A percentile compares a stretch with the other conserved stretches of the same genome.
phyloP scores from a whole-genome alignment of 2,113 vertebrate species.

The Xyliphius kryptos region DNA sequence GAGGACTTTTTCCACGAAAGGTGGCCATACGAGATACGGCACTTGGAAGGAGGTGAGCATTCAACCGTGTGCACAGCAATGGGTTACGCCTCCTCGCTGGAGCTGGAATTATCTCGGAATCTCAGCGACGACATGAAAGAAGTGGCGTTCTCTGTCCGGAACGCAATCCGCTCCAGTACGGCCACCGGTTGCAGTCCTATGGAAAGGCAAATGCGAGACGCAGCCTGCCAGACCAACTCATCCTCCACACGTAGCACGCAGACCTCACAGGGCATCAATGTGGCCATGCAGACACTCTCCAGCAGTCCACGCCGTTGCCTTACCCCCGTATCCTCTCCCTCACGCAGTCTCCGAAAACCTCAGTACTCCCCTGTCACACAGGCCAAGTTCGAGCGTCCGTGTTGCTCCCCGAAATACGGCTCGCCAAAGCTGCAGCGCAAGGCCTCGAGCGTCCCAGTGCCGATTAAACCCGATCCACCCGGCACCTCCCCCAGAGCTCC shows the following conservation, averaged over 20 bases:
- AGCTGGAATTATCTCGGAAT: conserved; percentile 84
- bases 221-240: conserved; percentile 86
- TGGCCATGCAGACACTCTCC: conserved; percentile 89
- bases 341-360: conserved; percentile 79
- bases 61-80: conserved; percentile 72
- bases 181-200: conserved; percentile 48
- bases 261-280: conserved; percentile 84
- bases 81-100: conserved; percentile 75
- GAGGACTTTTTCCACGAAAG: conserved; percentile 72
- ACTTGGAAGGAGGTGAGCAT: conserved; percentile 59
- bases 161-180: conserved; percentile 66
- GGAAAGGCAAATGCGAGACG: conserved; percentile 72
- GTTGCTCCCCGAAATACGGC: conserved; percentile 95
- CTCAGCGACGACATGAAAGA: conserved; percentile 98
- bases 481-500: conserved; percentile 59
- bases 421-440: conserved; percentile 94
- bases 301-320: conserved; percentile 96
- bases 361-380: conserved; percentile 86
- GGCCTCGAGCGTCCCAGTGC: conserved; percentile 45
- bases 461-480: conserved; percentile 49
- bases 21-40: conserved; percentile 72
- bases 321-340: conserved; percentile 88
- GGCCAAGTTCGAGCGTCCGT: conserved; percentile 91
- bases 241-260: conserved; percentile 80
- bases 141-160: conserved; percentile 86